Evolutionary conservation across 2,888 invertebrate species (phyloP).

Genomic region (Platerodrilus igneus): DNA sequence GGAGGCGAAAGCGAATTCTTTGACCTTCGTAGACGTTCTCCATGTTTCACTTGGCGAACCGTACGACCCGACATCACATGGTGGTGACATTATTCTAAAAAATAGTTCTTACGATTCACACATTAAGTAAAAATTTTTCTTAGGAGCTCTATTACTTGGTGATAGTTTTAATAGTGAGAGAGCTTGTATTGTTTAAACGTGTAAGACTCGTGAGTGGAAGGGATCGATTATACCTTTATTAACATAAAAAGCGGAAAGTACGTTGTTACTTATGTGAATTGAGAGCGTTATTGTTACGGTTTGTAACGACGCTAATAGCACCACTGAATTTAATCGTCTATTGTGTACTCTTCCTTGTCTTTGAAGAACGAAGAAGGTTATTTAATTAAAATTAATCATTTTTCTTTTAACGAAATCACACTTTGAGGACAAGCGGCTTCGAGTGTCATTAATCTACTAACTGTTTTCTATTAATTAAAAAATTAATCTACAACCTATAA

Average conservation of each 20-base stretch:
- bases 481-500: too few relatives aligned
- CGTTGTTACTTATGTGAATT: constrained; percentile 38
- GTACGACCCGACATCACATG: constrained; percentile 64
- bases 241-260: constrained; percentile 42
- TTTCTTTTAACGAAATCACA: too few relatives aligned
- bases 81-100: constrained; percentile 51
- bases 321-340: constrained; percentile 13
- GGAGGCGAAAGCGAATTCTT: constrained; percentile 32
- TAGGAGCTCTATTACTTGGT: constrained; percentile 17
- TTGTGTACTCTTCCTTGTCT: constrained; percentile 13
- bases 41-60: constrained; percentile 68
- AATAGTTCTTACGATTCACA: too few relatives aligned
- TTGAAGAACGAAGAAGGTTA: too few relatives aligned
- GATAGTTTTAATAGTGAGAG: constrained; percentile 19
- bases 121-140: too few relatives aligned
- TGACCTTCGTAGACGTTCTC: constrained; percentile 50
- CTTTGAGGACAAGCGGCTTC: too few relatives aligned
- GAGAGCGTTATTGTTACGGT: constrained; percentile 33
- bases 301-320: constrained; percentile 24
- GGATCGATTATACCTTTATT: constrained; percentile 32
- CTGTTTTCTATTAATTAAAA: too few relatives aligned
- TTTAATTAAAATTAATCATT: too few relatives aligned
- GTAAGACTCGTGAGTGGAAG: constrained; percentile 26
- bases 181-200: too few relatives aligned
- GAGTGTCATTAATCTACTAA: too few relatives aligned